Conservation (phyloP, 2,113 vertebrate genomes). For the Pteruthius melanotis region DNA sequence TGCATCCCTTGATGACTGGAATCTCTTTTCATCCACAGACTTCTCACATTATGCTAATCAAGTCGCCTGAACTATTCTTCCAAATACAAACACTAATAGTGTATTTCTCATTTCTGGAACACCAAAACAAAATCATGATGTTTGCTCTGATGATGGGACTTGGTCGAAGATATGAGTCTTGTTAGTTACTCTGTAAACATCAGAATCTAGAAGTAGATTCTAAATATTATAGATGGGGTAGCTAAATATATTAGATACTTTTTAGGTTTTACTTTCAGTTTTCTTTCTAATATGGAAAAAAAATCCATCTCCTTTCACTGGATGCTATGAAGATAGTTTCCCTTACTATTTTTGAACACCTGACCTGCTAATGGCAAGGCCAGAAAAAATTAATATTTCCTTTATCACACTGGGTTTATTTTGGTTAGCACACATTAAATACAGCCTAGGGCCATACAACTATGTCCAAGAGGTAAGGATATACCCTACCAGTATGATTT, state of each 20-base stretch:
- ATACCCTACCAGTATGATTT: not conserved
- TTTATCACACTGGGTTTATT: not conserved
- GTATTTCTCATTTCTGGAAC: not conserved
- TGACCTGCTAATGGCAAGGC: not conserved
- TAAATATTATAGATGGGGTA: not conserved
- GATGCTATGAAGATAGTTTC: not conserved
- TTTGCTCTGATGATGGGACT: not conserved
- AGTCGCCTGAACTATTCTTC: not conserved
- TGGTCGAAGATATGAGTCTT: not conserved
- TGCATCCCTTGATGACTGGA: not conserved
- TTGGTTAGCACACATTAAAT: not conserved
- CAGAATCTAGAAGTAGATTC: not conserved
- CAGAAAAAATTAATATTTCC: not conserved
- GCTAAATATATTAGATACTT: not conserved
- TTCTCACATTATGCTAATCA: not conserved
- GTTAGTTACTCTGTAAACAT: not conserved
- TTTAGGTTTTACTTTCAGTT: not conserved
- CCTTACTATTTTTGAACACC: not conserved
- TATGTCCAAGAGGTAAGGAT: not conserved
- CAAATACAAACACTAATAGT: not conserved
- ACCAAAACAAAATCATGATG: not conserved
- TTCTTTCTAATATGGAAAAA: not conserved
- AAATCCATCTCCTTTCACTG: not conserved
- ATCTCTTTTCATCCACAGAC: not conserved
- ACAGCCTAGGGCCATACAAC: not conserved